Evolutionary conservation across 2,113 vertebrate species (phyloP), one percentile per base, ranked within the genome.

Genomic region (Equus quagga): DNA sequence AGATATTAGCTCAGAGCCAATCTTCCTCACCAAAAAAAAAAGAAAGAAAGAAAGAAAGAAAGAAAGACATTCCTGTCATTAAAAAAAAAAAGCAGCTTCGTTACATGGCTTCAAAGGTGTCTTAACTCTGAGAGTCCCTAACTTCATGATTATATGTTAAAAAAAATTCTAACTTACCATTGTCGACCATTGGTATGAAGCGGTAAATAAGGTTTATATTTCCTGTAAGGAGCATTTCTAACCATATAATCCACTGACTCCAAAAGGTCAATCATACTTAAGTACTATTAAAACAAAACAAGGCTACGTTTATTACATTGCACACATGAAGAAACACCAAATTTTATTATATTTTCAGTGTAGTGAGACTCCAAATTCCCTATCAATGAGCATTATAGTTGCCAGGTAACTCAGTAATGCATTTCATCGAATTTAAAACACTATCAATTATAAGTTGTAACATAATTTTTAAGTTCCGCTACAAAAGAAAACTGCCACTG

Each of bases 161-260:
- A 81, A 72, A 8, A 73, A 64, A 84, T 31, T 70, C 41, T 56
- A 91, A 98, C 99, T 99, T 95, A 99, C 99, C 99, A 99, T 33
- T 98, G 96, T 81, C 62, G 98, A 88, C 98, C 80, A 60, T 99
- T 98, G 65, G 58, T 97, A 88, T 98, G 99, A 49, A 99, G 98
- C 1, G 98, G 97, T 0, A 99, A 98, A 0, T 98, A 98, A 13
- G 99, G 99, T 49, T 99, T 99, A 65, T 99, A 99, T 98, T 99
- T 99, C 98, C 99, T 99, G 97, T 99, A 99, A 0, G 99, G 99
- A 2, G 94, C 97, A 73, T 99, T 99, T 98, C 99, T 99, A 94
- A 99, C 99, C 99, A 99, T 99, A 94, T 99, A 99, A 98, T 99
- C 99, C 5, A 99, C 72, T 31, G 99, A 99, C 98, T 99, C 99